phyloP scores from a whole-genome alignment of 2,797 vertebrate genomes.

The Muscicapa comitata region DNA sequence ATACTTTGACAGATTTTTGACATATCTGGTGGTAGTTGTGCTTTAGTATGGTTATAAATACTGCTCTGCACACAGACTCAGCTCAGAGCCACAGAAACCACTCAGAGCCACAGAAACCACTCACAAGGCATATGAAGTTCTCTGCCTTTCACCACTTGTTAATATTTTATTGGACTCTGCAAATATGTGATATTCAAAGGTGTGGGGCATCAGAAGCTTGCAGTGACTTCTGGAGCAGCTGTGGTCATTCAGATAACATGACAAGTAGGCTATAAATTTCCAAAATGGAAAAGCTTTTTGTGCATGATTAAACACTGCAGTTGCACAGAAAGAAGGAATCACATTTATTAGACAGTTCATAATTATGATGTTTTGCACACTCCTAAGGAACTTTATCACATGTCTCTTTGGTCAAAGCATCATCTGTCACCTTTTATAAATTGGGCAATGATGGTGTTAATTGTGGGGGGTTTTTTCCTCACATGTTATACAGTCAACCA shows the following conservation, averaged over 20 bases:
- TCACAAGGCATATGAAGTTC: not conserved
- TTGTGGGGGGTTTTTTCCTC: rapidly evolving
- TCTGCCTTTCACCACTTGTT: not conserved
- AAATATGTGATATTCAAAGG: not conserved
- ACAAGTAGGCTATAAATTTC: not conserved
- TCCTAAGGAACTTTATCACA: not conserved
- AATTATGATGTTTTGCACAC: not conserved
- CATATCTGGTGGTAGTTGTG: not conserved
- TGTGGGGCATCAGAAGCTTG: not conserved
- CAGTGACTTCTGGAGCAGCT: not conserved
- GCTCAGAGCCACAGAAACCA: not conserved
- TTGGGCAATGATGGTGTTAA: not conserved
- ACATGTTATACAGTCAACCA: not conserved
- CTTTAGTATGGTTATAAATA: not conserved
- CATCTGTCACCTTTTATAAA: not conserved
- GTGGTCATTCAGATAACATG: not conserved
- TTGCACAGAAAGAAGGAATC: not conserved
- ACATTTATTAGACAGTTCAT: not conserved
- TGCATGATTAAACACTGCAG: not conserved
- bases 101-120: not conserved
- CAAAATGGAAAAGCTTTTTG: not conserved
- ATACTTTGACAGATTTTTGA: conserved; percentile 40
- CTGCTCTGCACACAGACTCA: not conserved
- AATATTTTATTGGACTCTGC: not conserved
- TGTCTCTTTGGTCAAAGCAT: not conserved